Evolutionary conservation across 2,113 vertebrate genomes (phyloP).

Genomic region (Pachycephala philippinensis): DNA sequence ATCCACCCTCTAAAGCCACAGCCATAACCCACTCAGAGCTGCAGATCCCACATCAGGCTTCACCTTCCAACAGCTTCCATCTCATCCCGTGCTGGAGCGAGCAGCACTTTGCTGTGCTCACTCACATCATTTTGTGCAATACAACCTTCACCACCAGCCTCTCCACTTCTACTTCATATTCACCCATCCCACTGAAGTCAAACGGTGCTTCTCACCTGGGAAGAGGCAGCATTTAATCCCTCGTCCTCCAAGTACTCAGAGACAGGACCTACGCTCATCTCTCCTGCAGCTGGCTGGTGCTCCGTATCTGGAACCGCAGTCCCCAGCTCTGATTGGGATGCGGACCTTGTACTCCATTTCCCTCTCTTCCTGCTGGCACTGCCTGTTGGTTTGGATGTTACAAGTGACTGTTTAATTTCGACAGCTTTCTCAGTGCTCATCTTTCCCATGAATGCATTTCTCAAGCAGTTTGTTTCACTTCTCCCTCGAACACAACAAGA

Average conservation of each 20-base stretch:
- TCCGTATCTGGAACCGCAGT: background rate
- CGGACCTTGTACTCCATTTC: background rate
- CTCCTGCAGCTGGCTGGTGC: background rate
- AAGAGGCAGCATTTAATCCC: background rate
- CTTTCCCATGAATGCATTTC: background rate
- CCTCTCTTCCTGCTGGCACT: conserved; percentile 17
- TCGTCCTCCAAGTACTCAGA: background rate
- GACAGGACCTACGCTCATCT: background rate
- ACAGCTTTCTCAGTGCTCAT: conserved; percentile 27
- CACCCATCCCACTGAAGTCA: background rate
- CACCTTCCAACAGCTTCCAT: background rate
- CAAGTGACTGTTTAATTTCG: conserved; percentile 15
- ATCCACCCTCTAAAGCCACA: rapidly evolving
- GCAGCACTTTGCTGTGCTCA: rapidly evolving
- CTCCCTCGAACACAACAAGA: background rate
- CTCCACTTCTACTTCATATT: background rate
- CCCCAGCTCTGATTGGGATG: conserved; percentile 43
- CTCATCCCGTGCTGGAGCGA: background rate
- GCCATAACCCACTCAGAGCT: background rate
- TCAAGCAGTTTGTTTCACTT: conserved; percentile 39
- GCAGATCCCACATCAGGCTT: background rate
- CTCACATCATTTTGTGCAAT: background rate
- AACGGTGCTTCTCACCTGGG: background rate
- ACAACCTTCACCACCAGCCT: background rate
- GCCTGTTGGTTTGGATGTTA: conserved; percentile 28